A percentile compares a stretch with the other conserved stretches of the same genome.
Conservation (phyloP, 1,140 invertebrate genomes). For the Streblospio benedicti region DNA sequence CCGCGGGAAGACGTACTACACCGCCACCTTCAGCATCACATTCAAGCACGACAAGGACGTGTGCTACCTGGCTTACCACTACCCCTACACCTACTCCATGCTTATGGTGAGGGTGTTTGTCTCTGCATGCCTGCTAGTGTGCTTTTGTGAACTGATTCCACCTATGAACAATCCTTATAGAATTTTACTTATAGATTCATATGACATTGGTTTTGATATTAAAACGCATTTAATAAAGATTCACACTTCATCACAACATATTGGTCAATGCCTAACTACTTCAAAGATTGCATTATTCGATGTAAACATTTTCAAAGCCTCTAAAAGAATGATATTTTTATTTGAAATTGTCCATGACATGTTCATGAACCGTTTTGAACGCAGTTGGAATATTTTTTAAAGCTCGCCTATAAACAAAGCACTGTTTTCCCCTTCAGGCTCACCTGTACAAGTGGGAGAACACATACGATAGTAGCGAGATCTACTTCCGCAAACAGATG, state of each 20-base stretch:
- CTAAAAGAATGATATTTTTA: too few species aligned
- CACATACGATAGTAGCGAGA: slow-evolving; percentile 14
- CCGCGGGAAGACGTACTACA: slow-evolving; percentile 61
- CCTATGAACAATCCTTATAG: too few species aligned
- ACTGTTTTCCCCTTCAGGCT: background rate
- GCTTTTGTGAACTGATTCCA: too few species aligned
- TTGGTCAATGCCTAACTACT: too few species aligned
- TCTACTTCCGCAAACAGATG: slow-evolving; percentile 58
- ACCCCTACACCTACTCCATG: slow-evolving; percentile 87
- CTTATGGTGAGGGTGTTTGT: slow-evolving; percentile 50
- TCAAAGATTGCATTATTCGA: too few species aligned
- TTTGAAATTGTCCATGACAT: too few species aligned
- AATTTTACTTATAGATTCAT: background rate
- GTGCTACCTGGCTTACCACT: slow-evolving; percentile 92
- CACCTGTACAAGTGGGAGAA: slow-evolving; percentile 12
- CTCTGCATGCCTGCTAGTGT: background rate
- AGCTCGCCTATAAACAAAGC: too few species aligned
- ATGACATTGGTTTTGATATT: slow-evolving; percentile 53
- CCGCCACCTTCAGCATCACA: slow-evolving; percentile 82
- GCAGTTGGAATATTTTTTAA: too few species aligned
- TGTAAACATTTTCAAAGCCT: too few species aligned
- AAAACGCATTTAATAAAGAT: too few species aligned
- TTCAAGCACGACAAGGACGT: slow-evolving; percentile 83
- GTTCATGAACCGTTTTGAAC: too few species aligned
- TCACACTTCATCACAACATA: too few species aligned